Base-by-base conservation (phyloP, 2,797 vertebrate species). In the Gephyroberyx darwinii region DNA sequence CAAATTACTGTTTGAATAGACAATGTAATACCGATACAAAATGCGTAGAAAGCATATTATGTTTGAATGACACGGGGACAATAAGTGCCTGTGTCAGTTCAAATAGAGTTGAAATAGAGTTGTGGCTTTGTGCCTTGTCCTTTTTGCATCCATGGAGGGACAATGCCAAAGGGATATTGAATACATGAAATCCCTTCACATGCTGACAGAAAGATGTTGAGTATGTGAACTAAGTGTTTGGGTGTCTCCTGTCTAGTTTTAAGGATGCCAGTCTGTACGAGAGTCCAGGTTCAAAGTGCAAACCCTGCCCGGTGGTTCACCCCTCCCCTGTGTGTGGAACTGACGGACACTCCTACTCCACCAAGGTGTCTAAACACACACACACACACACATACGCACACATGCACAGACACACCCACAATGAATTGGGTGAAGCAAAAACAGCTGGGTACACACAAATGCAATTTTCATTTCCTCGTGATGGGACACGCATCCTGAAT, bases 331-430 rank as follows among this genome's bases (percentile, higher is more conserved):
- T 98, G 33, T 99, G 97, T 90, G 98, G 96, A 80, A 96, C 95
- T 37, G 96, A 99, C 60, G 95, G 96, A 31, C 97, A 96, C 83
- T 92, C 93, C 64, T 99, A 98, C 83, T 96, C 96, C 74, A 95
- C 96, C 80, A 95, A 96, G 97, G 98, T 98, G 74, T 30, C 3
- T 33, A 5, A 30, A 17, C 30, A 16, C 41, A 47, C 41, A 47
- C 10, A 22, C n/a, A 12, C 33, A 53, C 30, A 43, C 30, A 26
- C 5, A 58, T 30, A 59, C 65, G 48, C 8, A 65, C 52, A 65
- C 31, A 26, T 0, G 1, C 63, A 35, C 35, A 53, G 67, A 37
- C 51, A 48, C 13, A 9, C 56, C 14, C 41, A 35, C 33, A 35
- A 33, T 9, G 30, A 71, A 0, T 22, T 6, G 12, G 37, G 16